phyloP scores from a whole-genome alignment of 2,797 vertebrate species.

The Falco naumanni region DNA sequence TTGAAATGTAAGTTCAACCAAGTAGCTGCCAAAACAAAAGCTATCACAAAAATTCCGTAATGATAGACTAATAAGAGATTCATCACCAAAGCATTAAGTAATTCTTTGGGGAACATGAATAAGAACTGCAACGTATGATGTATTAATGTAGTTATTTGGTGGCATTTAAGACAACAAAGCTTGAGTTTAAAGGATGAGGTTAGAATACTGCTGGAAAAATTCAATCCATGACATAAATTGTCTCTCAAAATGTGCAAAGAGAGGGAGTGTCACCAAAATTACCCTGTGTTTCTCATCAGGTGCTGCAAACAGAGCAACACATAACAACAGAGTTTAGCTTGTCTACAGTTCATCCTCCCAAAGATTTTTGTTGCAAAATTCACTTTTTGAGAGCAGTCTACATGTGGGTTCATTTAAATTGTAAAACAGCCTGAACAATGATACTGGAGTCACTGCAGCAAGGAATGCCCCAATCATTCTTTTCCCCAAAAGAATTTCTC shows the following conservation, averaged over 20 bases:
- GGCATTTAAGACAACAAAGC: neutral
- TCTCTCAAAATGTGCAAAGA: neutral
- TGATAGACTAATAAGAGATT: conserved; percentile 13
- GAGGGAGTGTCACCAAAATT: neutral
- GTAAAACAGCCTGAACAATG: neutral
- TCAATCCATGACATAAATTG: neutral
- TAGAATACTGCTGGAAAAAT: conserved; percentile 20
- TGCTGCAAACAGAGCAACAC: neutral
- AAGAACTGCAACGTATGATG: neutral
- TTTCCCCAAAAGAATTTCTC: neutral
- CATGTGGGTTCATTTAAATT: neutral
- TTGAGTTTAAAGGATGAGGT: neutral
- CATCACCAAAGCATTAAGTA: conserved; percentile 26
- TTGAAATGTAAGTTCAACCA: neutral
- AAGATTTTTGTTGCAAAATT: neutral
- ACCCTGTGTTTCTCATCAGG: neutral
- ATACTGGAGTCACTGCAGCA: neutral
- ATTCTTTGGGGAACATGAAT: conserved; percentile 33
- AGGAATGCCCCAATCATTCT: neutral
- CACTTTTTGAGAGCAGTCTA: neutral
- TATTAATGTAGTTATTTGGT: conserved; percentile 11
- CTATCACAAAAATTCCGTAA: conserved; percentile 41
- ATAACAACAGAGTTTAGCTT: neutral
- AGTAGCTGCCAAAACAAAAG: conserved; percentile 29
- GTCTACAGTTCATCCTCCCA: neutral